A percentile compares a stretch with the other conserved stretches of the same genome.
Conservation (phyloP, 2,113 vertebrate genomes). For the Dicerorhinus sumatrensis region DNA sequence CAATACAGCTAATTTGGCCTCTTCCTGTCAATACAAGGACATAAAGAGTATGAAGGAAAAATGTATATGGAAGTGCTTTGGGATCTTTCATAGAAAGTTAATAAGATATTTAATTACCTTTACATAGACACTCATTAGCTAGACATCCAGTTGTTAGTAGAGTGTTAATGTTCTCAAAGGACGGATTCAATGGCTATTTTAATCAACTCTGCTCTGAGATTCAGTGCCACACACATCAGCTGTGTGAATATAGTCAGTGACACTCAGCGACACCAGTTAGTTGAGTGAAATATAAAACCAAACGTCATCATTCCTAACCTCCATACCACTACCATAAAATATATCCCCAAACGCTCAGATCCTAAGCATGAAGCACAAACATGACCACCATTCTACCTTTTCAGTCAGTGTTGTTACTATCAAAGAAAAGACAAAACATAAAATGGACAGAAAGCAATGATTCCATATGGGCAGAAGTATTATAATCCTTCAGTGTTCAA, state of each 20-base stretch:
- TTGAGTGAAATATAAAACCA: slow-evolving; percentile 18
- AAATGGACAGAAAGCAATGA: background rate
- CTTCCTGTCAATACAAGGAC: slow-evolving; percentile 28
- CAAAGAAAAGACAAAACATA: background rate
- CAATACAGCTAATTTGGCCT: slow-evolving; percentile 41
- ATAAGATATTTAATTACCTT: slow-evolving; percentile 48
- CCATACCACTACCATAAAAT: background rate
- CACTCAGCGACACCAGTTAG: background rate
- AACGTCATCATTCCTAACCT: background rate
- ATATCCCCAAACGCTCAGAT: background rate
- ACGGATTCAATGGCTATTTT: background rate
- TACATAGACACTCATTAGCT: background rate
- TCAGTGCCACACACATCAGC: background rate
- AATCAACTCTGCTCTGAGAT: background rate
- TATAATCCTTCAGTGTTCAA: background rate
- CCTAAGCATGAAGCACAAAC: background rate
- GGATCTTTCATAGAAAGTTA: background rate
- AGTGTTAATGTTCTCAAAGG: background rate
- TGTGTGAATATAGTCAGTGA: background rate
- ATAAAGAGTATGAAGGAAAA: background rate
- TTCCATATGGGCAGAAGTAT: background rate
- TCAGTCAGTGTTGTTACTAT: background rate
- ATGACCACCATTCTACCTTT: background rate
- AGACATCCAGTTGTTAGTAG: background rate
- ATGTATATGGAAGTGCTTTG: background rate